phyloP scores from a whole-genome alignment of 2,797 vertebrate species.

The Hyperoplus immaculatus region DNA sequence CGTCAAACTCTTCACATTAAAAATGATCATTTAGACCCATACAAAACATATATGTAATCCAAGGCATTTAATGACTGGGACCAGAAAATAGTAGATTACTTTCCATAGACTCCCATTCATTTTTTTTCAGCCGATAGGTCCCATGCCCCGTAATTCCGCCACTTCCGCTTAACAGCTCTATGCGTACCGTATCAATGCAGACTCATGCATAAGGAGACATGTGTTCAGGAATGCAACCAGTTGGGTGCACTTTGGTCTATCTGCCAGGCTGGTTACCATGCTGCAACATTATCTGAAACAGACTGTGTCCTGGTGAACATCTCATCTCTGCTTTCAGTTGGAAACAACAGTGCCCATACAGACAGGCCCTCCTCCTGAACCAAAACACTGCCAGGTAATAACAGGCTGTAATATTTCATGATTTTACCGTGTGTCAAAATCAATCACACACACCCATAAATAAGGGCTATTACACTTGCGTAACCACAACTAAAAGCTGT shows the following conservation, averaged over 20 bases:
- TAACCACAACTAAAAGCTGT: conserved; percentile 34
- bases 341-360: conserved; percentile 25
- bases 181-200: not conserved
- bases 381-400: conserved; percentile 46
- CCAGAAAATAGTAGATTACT: no score
- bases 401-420: conserved; percentile 36
- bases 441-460: conserved; percentile 54
- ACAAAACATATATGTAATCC: no score
- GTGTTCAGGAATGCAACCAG: not conserved
- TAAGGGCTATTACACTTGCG: conserved; percentile 34
- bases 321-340: conserved; percentile 16
- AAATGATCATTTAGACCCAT: no score
- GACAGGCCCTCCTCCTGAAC: conserved; percentile 23
- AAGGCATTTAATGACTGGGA: no score
- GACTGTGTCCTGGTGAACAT: conserved; percentile 15
- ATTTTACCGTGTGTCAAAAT: conserved; percentile 58
- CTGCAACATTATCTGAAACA: conserved; percentile 32
- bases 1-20: no score
- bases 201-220: not conserved
- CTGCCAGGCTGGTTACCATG: not conserved
- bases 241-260: not conserved
- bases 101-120: no score
- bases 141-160: no score
- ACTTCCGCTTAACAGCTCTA: no score
- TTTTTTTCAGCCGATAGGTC: no score